Conservation (phyloP, 2,113 vertebrate genomes). For the Puntigrus tetrazona region DNA sequence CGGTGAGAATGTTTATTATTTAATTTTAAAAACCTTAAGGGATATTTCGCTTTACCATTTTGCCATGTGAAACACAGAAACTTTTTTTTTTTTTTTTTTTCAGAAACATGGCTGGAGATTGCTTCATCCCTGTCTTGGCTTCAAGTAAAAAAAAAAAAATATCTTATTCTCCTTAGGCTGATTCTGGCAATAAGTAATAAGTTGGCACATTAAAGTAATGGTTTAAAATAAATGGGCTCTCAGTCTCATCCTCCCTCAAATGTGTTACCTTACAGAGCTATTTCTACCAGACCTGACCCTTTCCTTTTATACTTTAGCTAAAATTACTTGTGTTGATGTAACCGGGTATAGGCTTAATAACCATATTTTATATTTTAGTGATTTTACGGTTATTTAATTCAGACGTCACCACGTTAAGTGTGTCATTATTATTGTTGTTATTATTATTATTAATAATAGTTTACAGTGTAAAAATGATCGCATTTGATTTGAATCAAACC, state of each 20-base stretch:
- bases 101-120: not conserved
- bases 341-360: not conserved
- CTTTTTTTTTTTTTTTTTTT: not conserved
- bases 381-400: not conserved
- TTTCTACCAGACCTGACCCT: not conserved
- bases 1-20: not conserved
- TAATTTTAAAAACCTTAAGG: not conserved
- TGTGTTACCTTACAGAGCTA: not conserved
- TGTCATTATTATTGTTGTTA: too few relatives aligned
- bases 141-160: constrained; percentile 17
- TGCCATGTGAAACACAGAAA: not conserved
- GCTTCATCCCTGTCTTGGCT: not conserved
- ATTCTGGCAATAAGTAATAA: constrained; percentile 14
- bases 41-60: not conserved
- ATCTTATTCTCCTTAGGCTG: constrained; percentile 19
- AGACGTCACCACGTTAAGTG: not conserved
- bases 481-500: too few relatives aligned
- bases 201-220: constrained; percentile 34
- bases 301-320: not conserved
- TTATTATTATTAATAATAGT: too few relatives aligned
- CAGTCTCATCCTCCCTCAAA: not conserved
- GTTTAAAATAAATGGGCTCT: constrained; percentile 48
- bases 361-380: not conserved
- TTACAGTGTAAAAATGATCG: too few relatives aligned
- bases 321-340: not conserved